These are phyloP conservation scores for Heliconius ethilla DNA, from an alignment of 2,888 invertebrate species.

Conservation along the genomic window DNA sequence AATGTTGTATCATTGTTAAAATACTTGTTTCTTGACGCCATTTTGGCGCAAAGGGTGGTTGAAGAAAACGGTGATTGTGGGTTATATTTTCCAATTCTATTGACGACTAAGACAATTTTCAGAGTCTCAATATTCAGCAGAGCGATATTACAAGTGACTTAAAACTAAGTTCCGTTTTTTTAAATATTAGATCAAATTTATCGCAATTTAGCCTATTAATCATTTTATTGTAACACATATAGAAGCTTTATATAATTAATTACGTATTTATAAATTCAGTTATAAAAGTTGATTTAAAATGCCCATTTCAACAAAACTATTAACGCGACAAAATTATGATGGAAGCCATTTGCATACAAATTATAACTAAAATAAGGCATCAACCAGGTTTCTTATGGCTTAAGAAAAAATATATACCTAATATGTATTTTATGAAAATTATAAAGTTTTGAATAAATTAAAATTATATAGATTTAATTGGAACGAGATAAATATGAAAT, in stretches of 20 bases:
- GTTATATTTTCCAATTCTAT: too few species aligned
- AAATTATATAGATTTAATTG: neutral
- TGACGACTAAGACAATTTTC: too few species aligned
- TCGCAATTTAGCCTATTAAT: too few species aligned
- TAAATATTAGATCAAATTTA: too few species aligned
- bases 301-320: conserved; percentile 31
- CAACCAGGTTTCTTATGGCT: conserved; percentile 32
- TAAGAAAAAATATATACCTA: conserved; percentile 3
- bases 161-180: too few species aligned
- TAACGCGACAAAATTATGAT: conserved; percentile 41
- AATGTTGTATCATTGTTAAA: neutral
- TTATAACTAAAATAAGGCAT: conserved; percentile 40
- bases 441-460: neutral
- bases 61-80: too few species aligned
- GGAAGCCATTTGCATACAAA: conserved; percentile 46
- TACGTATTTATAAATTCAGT: neutral
- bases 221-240: too few species aligned
- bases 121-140: too few species aligned
- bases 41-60: neutral
- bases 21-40: neutral
- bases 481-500: neutral
- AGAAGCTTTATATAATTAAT: neutral
- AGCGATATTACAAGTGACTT: too few species aligned
- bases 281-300: neutral
- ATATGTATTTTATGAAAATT: neutral